Conservation (phyloP, 2,888 invertebrate species). For the Erebia epiphron region DNA sequence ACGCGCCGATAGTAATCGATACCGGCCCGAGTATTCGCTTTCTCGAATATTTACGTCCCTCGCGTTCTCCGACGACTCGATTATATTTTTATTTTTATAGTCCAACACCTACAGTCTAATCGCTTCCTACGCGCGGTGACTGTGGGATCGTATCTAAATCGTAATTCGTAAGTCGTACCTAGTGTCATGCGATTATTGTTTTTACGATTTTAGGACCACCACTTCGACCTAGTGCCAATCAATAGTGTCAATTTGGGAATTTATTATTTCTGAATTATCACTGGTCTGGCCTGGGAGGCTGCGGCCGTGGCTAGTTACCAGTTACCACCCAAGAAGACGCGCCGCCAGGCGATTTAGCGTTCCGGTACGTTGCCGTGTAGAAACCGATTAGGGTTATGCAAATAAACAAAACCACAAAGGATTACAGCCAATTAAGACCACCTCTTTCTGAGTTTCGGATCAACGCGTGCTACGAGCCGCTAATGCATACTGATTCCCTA, state of each 20-base stretch:
- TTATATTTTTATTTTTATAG: slow-evolving; percentile 60
- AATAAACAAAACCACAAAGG: neutral
- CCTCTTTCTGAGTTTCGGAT: neutral
- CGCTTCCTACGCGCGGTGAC: slow-evolving; percentile 52
- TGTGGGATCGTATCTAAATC: neutral
- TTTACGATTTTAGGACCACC: no score
- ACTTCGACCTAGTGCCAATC: no score
- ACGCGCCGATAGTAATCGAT: slow-evolving; percentile 67
- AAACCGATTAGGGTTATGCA: no score
- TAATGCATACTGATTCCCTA: slow-evolving; percentile 7
- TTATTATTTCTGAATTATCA: no score
- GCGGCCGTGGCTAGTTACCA: no score
- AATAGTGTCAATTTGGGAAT: no score
- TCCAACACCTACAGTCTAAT: slow-evolving; percentile 32
- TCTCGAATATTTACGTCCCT: slow-evolving; percentile 60
- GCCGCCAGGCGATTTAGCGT: no score
- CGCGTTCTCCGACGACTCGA: slow-evolving; percentile 50
- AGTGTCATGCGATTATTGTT: neutral
- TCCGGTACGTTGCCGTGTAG: no score
- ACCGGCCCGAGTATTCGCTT: slow-evolving; percentile 50
- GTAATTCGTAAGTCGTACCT: neutral
- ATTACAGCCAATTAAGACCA: neutral
- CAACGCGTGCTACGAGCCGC: neutral
- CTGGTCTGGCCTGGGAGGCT: no score
- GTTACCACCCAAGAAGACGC: no score